Evolutionary conservation across 2,113 vertebrate species (phyloP).

Genomic region (Lophius piscatorius): DNA sequence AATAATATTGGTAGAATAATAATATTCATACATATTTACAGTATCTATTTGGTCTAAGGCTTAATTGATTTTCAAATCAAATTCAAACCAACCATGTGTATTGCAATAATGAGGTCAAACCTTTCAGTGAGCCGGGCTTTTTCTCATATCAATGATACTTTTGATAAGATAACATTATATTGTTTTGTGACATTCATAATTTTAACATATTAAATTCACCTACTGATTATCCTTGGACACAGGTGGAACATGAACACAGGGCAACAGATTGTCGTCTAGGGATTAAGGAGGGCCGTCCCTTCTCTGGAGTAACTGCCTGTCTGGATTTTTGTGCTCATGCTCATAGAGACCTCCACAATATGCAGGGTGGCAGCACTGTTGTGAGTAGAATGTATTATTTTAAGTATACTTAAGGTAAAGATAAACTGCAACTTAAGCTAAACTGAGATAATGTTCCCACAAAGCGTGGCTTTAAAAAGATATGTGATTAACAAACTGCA

Average conservation of each 20-base stretch:
- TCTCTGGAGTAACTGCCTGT: slow-evolving; percentile 97
- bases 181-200: no score
- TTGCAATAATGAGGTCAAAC: no score
- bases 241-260: slow-evolving; percentile 94
- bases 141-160: no score
- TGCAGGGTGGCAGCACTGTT: slow-evolving; percentile 95
- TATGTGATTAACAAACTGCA: not conserved
- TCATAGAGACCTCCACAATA: slow-evolving; percentile 97
- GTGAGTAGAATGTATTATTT: slow-evolving; percentile 75
- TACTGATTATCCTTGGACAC: slow-evolving; percentile 3
- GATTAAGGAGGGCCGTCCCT: slow-evolving; percentile 91
- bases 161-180: no score
- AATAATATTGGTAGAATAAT: no score
- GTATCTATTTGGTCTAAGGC: no score
- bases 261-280: slow-evolving; percentile 93
- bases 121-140: no score
- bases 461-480: not conserved
- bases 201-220: not conserved
- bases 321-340: slow-evolving; percentile 97
- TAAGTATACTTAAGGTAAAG: not conserved
- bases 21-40: no score
- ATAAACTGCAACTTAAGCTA: not conserved
- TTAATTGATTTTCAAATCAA: no score
- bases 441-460: no score
- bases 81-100: no score